Conservation (phyloP, 2,888 invertebrate species). For the Phaedon cochleariae region DNA sequence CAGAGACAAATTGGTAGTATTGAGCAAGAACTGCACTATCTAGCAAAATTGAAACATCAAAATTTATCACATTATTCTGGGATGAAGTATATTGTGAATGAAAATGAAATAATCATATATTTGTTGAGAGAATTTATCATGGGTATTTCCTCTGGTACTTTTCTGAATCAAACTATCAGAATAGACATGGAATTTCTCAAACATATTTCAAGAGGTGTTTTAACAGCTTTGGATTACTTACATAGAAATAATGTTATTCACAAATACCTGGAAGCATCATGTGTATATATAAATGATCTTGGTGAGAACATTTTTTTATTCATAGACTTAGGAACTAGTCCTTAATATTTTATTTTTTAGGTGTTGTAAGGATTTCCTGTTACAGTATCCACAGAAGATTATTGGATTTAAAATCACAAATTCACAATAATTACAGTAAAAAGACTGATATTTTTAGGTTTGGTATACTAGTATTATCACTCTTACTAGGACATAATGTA, state of each 20-base stretch:
- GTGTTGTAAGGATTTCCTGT: constrained; percentile 70
- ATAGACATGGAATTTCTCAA: constrained; percentile 68
- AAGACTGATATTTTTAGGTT: constrained; percentile 79
- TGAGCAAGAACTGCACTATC: constrained; percentile 80
- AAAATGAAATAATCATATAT: constrained; percentile 72
- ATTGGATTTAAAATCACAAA: constrained; percentile 64
- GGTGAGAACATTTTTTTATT: constrained; percentile 59
- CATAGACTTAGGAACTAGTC: too few relatives aligned
- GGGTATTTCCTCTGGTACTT: constrained; percentile 59
- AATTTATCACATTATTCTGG: constrained; percentile 81
- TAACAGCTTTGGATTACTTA: constrained; percentile 79
- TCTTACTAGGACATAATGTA: constrained; percentile 67
- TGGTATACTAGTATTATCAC: constrained; percentile 73
- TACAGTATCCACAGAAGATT: constrained; percentile 76
- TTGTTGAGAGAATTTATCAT: constrained; percentile 75
- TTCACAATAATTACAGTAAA: constrained; percentile 64
- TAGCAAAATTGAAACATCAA: constrained; percentile 75
- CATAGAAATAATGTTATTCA: constrained; percentile 86
- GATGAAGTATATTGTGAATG: constrained; percentile 70
- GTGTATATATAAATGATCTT: constrained; percentile 74
- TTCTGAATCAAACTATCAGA: constrained; percentile 64
- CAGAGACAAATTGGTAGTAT: constrained; percentile 71
- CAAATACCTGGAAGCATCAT: constrained; percentile 79
- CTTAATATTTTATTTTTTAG: constrained; percentile 52
- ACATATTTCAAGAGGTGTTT: constrained; percentile 74